A percentile compares a stretch with the other conserved stretches of the same genome.
Evolutionary conservation across 1,140 invertebrate genomes (phyloP).

Genomic region (Drosophila sturtevanti): DNA sequence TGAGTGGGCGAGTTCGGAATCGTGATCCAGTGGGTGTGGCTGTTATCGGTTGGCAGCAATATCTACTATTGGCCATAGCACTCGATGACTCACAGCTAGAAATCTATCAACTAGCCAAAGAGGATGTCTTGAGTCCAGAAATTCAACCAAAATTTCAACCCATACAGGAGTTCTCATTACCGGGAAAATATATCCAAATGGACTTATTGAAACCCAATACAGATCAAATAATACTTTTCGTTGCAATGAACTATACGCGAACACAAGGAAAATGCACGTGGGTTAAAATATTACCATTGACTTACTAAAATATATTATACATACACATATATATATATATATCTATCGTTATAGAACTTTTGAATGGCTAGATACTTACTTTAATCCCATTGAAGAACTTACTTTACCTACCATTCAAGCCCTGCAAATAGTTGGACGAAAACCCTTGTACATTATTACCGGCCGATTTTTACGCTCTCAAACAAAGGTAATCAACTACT

Average conservation of each 20-base stretch:
- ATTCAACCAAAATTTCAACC: conserved; percentile 45
- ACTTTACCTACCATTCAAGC: conserved; percentile 53
- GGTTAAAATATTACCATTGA: background rate
- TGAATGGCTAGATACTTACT: conserved; percentile 73
- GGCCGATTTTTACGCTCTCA: conserved; percentile 54
- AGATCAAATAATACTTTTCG: conserved; percentile 59
- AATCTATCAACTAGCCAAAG: conserved; percentile 62
- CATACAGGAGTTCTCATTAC: conserved; percentile 65
- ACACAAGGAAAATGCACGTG: conserved; percentile 53
- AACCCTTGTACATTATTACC: conserved; percentile 55
- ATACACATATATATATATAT: background rate
- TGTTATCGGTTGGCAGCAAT: conserved; percentile 60
- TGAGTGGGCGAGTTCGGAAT: conserved; percentile 40
- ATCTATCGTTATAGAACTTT: conserved; percentile 51
- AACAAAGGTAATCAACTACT: conserved; percentile 43
- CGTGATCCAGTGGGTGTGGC: conserved; percentile 37
- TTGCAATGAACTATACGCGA: conserved; percentile 51
- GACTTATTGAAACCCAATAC: conserved; percentile 55
- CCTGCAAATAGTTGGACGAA: conserved; percentile 54
- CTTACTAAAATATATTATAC: background rate
- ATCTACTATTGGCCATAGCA: conserved; percentile 59
- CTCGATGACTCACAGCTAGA: conserved; percentile 54
- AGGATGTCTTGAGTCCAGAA: conserved; percentile 25
- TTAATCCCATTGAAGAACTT: conserved; percentile 70
- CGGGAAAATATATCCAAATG: conserved; percentile 50